These are phyloP conservation scores for Troilus luridus DNA, from an alignment of 2,888 invertebrate species.

Conservation along the genomic window DNA sequence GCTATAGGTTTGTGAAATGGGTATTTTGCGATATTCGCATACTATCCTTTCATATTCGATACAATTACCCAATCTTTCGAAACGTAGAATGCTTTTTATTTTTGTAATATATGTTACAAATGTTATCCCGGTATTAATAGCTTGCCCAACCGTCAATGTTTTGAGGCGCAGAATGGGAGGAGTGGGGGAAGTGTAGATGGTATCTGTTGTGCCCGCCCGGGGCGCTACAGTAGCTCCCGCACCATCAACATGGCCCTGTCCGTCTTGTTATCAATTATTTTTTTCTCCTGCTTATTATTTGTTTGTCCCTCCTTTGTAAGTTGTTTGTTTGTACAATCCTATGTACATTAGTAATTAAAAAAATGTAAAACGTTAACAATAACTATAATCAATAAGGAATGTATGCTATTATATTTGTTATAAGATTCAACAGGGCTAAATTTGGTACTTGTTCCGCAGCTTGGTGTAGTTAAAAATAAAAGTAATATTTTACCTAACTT, in stretches of 20 bases:
- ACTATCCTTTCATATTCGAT: no score
- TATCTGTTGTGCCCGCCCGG: constrained; percentile 33
- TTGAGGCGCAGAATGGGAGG: background rate
- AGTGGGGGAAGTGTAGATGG: constrained; percentile 26
- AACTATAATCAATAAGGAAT: no score
- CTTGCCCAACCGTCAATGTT: background rate
- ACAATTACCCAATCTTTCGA: no score
- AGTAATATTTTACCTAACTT: no score
- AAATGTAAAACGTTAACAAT: no score
- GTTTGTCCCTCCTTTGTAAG: constrained; percentile 15
- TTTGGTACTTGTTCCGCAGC: no score
- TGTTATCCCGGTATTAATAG: background rate
- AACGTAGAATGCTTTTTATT: background rate
- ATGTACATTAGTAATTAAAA: no score
- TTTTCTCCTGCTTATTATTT: background rate
- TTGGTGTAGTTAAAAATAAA: no score
- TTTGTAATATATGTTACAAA: background rate
- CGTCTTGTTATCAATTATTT: constrained; percentile 43
- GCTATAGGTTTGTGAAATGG: no score
- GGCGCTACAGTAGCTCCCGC: constrained; percentile 32
- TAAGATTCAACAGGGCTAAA: no score
- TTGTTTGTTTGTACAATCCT: background rate
- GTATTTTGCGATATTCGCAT: no score
- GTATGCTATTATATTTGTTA: no score
- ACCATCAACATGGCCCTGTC: constrained; percentile 22